These are phyloP conservation scores for Apodemus speciosus DNA, from an alignment of 2,113 vertebrate genomes.

Conservation along the genomic window DNA sequence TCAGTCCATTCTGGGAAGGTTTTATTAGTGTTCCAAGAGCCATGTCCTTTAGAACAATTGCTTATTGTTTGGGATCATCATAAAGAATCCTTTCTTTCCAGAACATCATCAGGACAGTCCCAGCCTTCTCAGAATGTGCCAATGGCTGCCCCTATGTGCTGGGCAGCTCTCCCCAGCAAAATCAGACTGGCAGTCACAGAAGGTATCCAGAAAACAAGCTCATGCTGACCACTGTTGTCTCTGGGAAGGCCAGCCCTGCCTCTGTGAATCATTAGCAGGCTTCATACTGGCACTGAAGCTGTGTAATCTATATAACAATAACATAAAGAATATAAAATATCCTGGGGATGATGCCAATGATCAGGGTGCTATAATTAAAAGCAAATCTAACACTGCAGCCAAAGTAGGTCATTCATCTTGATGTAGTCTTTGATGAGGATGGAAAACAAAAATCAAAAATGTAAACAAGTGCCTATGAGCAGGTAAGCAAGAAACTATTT, in stretches of 20 bases:
- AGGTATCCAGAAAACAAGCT: background rate
- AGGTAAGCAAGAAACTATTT: constrained; percentile 44
- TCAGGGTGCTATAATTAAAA: constrained; percentile 86
- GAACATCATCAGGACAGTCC: background rate
- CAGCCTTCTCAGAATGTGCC: background rate
- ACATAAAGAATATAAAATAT: constrained; percentile 77
- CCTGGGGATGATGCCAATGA: constrained; percentile 77
- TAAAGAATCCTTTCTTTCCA: background rate
- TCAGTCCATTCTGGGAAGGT: background rate
- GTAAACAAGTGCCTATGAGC: constrained; percentile 62
- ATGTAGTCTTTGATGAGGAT: constrained; percentile 72
- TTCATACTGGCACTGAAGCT: constrained; percentile 70
- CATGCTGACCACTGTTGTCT: constrained; percentile 40
- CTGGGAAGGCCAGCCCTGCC: constrained; percentile 40
- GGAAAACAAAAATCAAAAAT: constrained; percentile 60
- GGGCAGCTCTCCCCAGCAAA: background rate
- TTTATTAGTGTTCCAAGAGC: constrained; percentile 10
- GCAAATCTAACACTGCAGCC: constrained; percentile 80
- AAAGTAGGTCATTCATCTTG: constrained; percentile 84
- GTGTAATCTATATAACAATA: constrained; percentile 83
- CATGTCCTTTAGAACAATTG: background rate
- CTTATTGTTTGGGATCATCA: background rate
- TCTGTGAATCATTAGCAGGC: constrained; percentile 74
- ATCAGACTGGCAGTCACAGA: background rate
- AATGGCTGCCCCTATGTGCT: no score